Conservation (phyloP, 2,113 vertebrate species). For the Strix aluco region DNA sequence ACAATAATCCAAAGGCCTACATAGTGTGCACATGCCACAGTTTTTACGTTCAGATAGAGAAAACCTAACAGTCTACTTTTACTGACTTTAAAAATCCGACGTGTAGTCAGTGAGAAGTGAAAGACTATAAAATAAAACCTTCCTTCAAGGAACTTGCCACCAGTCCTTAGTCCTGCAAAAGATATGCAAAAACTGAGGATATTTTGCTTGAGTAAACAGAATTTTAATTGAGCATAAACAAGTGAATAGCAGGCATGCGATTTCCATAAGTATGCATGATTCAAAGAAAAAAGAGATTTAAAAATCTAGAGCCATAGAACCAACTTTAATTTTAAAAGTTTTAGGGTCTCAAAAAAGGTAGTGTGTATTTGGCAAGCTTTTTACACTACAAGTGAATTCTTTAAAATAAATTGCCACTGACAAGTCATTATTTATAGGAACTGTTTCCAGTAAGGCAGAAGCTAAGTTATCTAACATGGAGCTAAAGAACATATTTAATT, state of each 20-base stretch:
- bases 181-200: not conserved
- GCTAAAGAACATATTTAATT: not conserved
- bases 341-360: not conserved
- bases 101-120: not conserved
- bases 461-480: not conserved
- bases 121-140: not conserved
- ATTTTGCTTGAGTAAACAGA: slow-evolving; percentile 15
- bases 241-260: not conserved
- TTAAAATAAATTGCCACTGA: not conserved
- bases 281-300: not conserved
- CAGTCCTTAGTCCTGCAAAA: not conserved
- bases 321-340: not conserved
- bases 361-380: not conserved
- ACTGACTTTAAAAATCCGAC: not conserved
- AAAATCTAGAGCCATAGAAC: not conserved
- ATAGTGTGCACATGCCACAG: not conserved
- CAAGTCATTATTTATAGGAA: not conserved
- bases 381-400: not conserved
- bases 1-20: not conserved
- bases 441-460: not conserved
- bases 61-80: not conserved
- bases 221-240: slow-evolving; percentile 18
- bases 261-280: not conserved
- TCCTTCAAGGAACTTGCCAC: not conserved
- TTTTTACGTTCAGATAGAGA: not conserved